These are phyloP conservation scores for Cettia cetti DNA, from an alignment of 2,113 vertebrate species.

Conservation along the genomic window DNA sequence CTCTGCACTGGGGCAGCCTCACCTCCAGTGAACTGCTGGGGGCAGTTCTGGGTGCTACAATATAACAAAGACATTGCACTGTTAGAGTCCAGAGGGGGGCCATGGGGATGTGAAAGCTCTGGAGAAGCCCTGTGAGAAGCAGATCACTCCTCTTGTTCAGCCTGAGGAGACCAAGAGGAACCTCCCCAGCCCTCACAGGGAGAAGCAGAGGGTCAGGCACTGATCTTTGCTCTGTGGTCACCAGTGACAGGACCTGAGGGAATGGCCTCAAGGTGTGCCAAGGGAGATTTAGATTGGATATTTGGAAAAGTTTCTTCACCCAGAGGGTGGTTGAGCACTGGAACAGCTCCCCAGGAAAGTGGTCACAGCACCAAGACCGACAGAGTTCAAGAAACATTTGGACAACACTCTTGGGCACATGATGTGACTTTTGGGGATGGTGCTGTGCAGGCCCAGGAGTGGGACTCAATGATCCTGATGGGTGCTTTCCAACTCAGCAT, in stretches of 20 bases:
- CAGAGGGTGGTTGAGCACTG: neutral
- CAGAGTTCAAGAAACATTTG: neutral
- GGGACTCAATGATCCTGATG: neutral
- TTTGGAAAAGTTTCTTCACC: neutral
- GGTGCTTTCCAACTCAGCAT: neutral
- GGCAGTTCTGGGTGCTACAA: neutral
- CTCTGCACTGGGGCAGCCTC: fast-evolving
- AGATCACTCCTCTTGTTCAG: neutral
- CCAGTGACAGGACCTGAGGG: neutral
- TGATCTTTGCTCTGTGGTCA: neutral
- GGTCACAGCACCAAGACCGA: neutral
- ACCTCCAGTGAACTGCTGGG: fast-evolving
- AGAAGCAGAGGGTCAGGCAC: neutral
- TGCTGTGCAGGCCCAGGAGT: neutral
- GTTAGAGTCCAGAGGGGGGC: neutral
- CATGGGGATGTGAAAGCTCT: neutral
- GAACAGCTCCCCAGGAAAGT: neutral
- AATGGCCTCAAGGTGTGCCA: neutral
- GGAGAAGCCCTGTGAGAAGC: neutral
- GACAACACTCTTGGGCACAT: neutral
- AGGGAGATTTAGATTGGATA: neutral
- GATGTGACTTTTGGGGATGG: neutral
- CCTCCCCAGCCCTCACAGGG: fast-evolving
- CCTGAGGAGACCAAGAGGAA: neutral
- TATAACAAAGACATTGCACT: neutral